Base-by-base conservation (phyloP, 2,888 invertebrate genomes). In the Polyploca ridens region DNA sequence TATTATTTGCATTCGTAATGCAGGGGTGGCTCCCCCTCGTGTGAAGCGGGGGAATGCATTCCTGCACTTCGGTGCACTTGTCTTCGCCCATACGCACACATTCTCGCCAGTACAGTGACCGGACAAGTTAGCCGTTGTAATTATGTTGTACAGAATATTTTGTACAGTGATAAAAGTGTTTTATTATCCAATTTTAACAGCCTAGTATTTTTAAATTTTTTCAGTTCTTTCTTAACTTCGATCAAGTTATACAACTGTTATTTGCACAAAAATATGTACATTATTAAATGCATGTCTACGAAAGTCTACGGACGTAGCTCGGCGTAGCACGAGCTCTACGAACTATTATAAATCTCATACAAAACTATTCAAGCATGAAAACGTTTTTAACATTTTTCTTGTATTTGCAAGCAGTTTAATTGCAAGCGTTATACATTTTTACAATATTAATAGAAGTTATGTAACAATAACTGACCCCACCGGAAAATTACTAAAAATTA, bases 1-100 rank as follows among this genome's bases (percentile, higher is more conserved):
- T 90, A 91, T 90, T 90, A 90, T 93, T 93, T 92, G 91, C 89
- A 91, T 93, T 90, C 74, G 88, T 81, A 82, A 82, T 80, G 79
- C 70, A 79, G 78, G 91, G 91, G 89, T 79, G 81, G 62, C 64
- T 72, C 66, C 72, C 77, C 72, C 72, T 72, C 54, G 65, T 69
- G 61, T 70, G 74, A 69, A 73, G 73, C 73, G 64, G 69, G 82
- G 82, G 83, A 81, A 72, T 88, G 88, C 90, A 91, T 91, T 90
- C 90, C 91, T 87, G 85, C 86, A 86, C 82, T 78, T 63, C 74
- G 76, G 63, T 88, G 84, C 87, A 87, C 87, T 87, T 85, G 86
- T 85, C 83, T 84, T 82, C 70, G 68, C 78, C 71, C 72, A 69
- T 73, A 67, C 71, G 72, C 71, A 75, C 75, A 70, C 71, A 69